Base-by-base conservation (phyloP, 92 coral and sea anemone species). In the Montipora capitata region DNA sequence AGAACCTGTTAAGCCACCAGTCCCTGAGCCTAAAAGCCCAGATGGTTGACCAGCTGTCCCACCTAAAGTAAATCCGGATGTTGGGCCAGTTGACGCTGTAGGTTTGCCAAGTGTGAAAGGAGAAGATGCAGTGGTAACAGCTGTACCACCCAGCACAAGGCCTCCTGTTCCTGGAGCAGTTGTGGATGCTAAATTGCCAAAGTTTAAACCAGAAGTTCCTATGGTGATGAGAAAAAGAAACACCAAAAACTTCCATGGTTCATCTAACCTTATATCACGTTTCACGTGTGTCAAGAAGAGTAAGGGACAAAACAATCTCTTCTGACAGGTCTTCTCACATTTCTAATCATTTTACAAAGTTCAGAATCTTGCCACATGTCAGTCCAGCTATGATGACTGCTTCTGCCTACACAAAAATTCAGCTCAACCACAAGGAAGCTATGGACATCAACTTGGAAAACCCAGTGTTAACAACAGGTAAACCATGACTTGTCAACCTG, bases 121-220 rank as follows among this genome's bases (percentile, higher is more conserved):
- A 2, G 67, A 81, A 14, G 77, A 3, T 8, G 74, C 63, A 14
- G 82, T 27, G 35, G 74, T 43, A 3, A 68, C 49, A 12, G 83
- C 17, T 2, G 58, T 54, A 10, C 49, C 38, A 18, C 69, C 83
- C 76, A 65, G 44, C 3, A 38, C 2, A 49, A 73, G 8, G 40
- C 80, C 73, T 3, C 77, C 73, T n/a, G 72, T 43, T 2, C 73
- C 74, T 6, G 70, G 57, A 12, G 87, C 20, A 27, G 83, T 17
- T 38, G 77, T 4, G 13, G 89, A 81, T 64, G 89, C 89, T 7
- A 56, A 0, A 41, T 15, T 66, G 10, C 83, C 82, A 76, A 85
- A 85, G 48, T 57, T 13, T 15, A 85, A 76, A 27, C 87, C 87
- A 58, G 82, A 45, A 4, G 49, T 61, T 43, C 70, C 81, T 84